A percentile compares a stretch with the other conserved stretches of the same genome.
Conservation (phyloP, 2,888 invertebrate species). For the Adelognathus sp. region DNA sequence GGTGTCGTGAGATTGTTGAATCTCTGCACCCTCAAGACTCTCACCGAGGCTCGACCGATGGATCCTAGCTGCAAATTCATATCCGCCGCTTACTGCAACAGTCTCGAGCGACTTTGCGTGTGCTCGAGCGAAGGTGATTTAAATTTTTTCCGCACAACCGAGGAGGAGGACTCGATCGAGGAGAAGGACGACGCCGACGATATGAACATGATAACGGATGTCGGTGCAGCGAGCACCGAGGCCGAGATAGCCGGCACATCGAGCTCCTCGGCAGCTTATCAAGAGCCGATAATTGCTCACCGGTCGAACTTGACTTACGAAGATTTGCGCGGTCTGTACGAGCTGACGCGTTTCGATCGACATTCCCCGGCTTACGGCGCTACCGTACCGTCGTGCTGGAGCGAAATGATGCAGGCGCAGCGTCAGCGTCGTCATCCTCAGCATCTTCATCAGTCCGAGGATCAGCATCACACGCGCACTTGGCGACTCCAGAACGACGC, state of each 20-base stretch:
- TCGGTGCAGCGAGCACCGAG: conserved; percentile 62
- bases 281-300: conserved; percentile 82
- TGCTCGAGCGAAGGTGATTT: conserved; percentile 91
- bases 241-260: conserved; percentile 77
- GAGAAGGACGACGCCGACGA: conserved; percentile 88
- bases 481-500: conserved; percentile 85
- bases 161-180: conserved; percentile 88
- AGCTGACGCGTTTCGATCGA: conserved; percentile 89
- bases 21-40: conserved; percentile 86
- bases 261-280: conserved; percentile 70
- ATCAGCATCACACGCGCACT: conserved; percentile 90
- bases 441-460: conserved; percentile 86
- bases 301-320: conserved; percentile 83
- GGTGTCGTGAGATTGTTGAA: conserved; percentile 89
- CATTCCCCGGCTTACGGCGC: conserved; percentile 89
- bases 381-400: conserved; percentile 96
- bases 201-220: conserved; percentile 75
- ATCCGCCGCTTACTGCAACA: conserved; percentile 93
- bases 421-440: conserved; percentile 94
- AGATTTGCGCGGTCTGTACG: conserved; percentile 87
- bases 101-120: conserved; percentile 93
- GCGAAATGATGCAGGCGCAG: conserved; percentile 95
- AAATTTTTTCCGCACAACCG: conserved; percentile 91
- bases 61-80: conserved; percentile 86
- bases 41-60: conserved; percentile 87